Evolutionary conservation across 2,113 vertebrate genomes (phyloP).

Genomic region (Hassar affinis): DNA sequence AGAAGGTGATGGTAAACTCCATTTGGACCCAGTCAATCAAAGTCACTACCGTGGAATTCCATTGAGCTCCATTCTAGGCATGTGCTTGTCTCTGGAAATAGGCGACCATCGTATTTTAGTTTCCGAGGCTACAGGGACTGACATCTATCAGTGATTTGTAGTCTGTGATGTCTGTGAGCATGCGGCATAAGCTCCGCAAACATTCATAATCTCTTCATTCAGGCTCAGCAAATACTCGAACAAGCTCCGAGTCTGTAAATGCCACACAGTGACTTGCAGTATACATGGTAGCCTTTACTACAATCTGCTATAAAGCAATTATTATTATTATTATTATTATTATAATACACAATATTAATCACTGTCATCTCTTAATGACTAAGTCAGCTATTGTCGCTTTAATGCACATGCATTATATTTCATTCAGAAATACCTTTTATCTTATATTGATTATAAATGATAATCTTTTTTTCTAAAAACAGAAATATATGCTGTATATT

Average conservation of each 20-base stretch:
- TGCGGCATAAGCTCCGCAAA: not conserved
- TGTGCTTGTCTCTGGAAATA: slow-evolving; percentile 24
- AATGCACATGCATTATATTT: not conserved
- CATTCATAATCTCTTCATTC: not conserved
- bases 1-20: not conserved
- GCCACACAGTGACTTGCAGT: not conserved
- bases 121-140: not conserved
- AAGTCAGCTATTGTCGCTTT: not conserved
- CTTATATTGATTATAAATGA: not conserved
- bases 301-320: not conserved
- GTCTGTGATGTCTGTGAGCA: not conserved
- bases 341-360: not conserved
- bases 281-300: too few relatives aligned
- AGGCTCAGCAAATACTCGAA: slow-evolving; percentile 2
- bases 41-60: slow-evolving; percentile 18
- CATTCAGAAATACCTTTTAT: not conserved
- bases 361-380: not conserved
- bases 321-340: not conserved
- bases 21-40: slow-evolving; percentile 12
- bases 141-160: not conserved
- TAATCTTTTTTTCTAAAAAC: not conserved
- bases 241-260: not conserved
- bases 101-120: slow-evolving; percentile 5
- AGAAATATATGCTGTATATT: not conserved
- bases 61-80: not conserved